Base-by-base conservation (phyloP, 2,888 invertebrate genomes). In the Erynnis tages region DNA sequence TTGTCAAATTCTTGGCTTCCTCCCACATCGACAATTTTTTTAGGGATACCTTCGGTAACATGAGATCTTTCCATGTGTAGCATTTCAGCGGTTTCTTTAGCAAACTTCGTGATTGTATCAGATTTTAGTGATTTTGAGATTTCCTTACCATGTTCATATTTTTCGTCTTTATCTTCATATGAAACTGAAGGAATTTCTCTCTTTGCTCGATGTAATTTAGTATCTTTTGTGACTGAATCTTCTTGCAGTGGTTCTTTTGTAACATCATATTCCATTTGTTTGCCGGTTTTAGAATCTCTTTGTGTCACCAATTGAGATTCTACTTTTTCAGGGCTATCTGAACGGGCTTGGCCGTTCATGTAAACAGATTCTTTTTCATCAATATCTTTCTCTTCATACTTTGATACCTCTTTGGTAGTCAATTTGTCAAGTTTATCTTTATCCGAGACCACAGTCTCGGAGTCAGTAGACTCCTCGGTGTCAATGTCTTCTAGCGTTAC, bases 1-100 rank as follows among this genome's bases (percentile, higher is more conserved):
- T 68, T 70, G 21, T 71, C 67, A 1, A 45, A 65, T 59, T 50
- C 50, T 29, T 44, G 34, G 4, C 17, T 43, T 4, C 38, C 4
- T 17, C n/a, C 40, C 38, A 46, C 11, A 49, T 63, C 56, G 55
- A 53, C 21, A 35, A 47, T 46, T 29, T 69, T 65, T 35, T 59
- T 60, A 10, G 55, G 21, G 19, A 45, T 57, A 17, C 54, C 14
- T 46, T 69, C 64, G 34, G 63, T 57, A 34, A 56, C 43, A 34
- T 66, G 61, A 17, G 60, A 53, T 53, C 60, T 67, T 58, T 76
- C 74, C 49, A 69, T 63, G 52, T 65, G 63, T 34, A 73, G 43
- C 60, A 69, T 63, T 59, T 71, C 68, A 54, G 75, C 72, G 4
- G 66, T 57, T 56, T 69, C 63, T 49, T 56, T 68, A 7, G 67